Evolutionary conservation across 2,888 invertebrate genomes (phyloP), one percentile per base, ranked within the genome.

Genomic region (Myopa tessellatipennis): DNA sequence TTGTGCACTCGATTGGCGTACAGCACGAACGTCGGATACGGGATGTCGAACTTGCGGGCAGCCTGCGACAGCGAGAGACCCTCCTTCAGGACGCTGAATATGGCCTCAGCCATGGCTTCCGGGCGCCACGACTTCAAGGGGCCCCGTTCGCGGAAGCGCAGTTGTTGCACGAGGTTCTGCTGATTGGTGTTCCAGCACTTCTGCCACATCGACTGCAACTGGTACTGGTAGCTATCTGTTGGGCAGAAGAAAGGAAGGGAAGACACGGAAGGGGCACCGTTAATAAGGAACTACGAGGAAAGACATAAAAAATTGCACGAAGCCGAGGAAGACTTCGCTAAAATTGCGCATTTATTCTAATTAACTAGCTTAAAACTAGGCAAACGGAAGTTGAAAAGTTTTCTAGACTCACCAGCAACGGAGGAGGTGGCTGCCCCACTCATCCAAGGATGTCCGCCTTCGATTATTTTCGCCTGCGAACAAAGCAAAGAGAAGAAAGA

Each of bases 141-240:
- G 10, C 97, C 97, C 77, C 97, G 93, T 90, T 97, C 97, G 78
- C 97, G 93, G 92, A 97, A 96, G 85, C 96, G 92, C 85, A 97
- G 90, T 89, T 96, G 96, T 90, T 96, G 96, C 79, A 88, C 96
- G 79, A 96, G 94, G 88, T 96, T 92, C 86, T 95, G 95, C 90
- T 96, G 96, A 90, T 96, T 96, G 82, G 96, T 96, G 90, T 95
- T 96, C 96, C 96, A 97, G 90, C 96, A 96, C 90, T 96, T 96
- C 90, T 97, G 96, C 97, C 97, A 97, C 94, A 96, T 95, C 80
- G 96, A 96, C 90, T 97, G 97, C 89, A 97, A 91, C 90, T 97
- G 96, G 90, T 96, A 96, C 90, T 97, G 96, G 92, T 97, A 97
- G 92, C 96, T 96, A 92, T 96, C 96, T 94, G 94, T 88, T 78